phyloP scores from a whole-genome alignment of 2,113 vertebrate species.

The Gobiocypris rarus region DNA sequence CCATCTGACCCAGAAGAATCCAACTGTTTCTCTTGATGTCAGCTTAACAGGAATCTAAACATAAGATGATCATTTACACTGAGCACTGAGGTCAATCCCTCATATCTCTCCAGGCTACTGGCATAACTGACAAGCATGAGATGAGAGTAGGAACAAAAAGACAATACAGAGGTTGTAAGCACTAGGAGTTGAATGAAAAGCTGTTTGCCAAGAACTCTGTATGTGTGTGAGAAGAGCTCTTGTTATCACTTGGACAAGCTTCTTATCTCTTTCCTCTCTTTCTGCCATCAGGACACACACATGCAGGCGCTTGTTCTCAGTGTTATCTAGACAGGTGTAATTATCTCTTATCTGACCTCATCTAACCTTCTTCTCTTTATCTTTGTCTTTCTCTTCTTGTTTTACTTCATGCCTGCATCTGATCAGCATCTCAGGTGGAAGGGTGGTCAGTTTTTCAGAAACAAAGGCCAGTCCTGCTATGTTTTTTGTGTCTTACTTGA shows the following conservation, averaged over 20 bases:
- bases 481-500: conserved; percentile 10
- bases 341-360: conserved; percentile 47
- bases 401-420: neutral
- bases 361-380: neutral
- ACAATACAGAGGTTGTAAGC: conserved; percentile 21
- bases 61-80: conserved; percentile 13
- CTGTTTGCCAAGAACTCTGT: conserved; percentile 40
- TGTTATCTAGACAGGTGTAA: conserved; percentile 56
- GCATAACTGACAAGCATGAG: neutral
- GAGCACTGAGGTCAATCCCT: neutral
- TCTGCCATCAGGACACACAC: conserved; percentile 32
- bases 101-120: conserved; percentile 5
- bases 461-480: neutral
- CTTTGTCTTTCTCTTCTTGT: conserved; percentile 12
- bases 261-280: conserved; percentile 48
- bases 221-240: conserved; percentile 30
- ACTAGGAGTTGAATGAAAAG: neutral
- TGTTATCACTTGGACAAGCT: conserved; percentile 20
- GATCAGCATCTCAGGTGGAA: conserved; percentile 12
- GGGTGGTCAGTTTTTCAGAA: neutral
- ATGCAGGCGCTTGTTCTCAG: conserved; percentile 25
- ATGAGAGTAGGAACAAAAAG: conserved; percentile 5
- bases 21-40: conserved; percentile 27
- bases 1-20: neutral
- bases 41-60: conserved; percentile 23